phyloP scores from a whole-genome alignment of 2,888 invertebrate genomes.

The Clusia tigrina region DNA sequence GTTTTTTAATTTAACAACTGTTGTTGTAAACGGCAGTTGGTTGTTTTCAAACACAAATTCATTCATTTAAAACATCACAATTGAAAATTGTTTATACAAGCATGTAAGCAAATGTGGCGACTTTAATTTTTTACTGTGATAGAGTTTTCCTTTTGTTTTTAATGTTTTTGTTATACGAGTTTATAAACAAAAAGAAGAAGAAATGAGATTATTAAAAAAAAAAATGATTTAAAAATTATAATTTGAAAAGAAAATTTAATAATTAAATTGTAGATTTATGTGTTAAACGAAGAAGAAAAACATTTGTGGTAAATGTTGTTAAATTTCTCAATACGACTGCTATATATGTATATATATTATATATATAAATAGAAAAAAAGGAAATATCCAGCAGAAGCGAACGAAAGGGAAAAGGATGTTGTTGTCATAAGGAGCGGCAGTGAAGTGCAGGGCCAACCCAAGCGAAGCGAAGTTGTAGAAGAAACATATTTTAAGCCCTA shows the following conservation, averaged over 20 bases:
- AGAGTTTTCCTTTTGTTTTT: conserved; percentile 50
- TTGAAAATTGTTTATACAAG: neutral
- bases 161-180: conserved; percentile 29
- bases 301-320: neutral
- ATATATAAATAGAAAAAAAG: too few relatives aligned
- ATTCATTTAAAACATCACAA: conserved; percentile 15
- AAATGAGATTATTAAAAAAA: too few relatives aligned
- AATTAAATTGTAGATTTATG: neutral
- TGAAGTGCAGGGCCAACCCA: too few relatives aligned
- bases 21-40: conserved; percentile 17
- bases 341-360: too few relatives aligned
- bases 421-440: too few relatives aligned
- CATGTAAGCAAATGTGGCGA: conserved; percentile 40
- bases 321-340: neutral
- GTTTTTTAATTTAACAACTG: too few relatives aligned
- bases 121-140: conserved; percentile 61
- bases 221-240: too few relatives aligned
- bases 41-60: conserved; percentile 23
- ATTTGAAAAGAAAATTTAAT: neutral
- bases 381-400: too few relatives aligned
- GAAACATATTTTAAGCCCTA: too few relatives aligned
- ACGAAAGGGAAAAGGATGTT: too few relatives aligned
- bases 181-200: neutral
- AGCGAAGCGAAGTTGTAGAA: too few relatives aligned
- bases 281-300: neutral